A percentile compares a stretch with the other conserved stretches of the same genome.
phyloP scores from a whole-genome alignment of 2,797 vertebrate genomes.

The Oreochromis mossambicus region DNA sequence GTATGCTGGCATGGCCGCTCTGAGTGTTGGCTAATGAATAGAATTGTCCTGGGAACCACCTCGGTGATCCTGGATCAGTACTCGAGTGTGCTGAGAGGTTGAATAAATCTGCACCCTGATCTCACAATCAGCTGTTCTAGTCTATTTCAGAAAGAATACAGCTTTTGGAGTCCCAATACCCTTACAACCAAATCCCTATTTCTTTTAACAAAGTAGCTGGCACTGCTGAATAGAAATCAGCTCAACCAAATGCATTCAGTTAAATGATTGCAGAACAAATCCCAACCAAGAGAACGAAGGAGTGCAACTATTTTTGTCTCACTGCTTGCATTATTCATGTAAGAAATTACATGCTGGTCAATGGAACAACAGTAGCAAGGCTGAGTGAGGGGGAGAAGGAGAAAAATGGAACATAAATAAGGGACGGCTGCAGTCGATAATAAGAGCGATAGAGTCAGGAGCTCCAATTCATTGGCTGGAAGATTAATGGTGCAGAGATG shows the following conservation, averaged over 20 bases:
- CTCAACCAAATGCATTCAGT: constrained; percentile 14
- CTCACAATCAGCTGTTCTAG: constrained; percentile 34
- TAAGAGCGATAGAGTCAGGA: constrained; percentile 67
- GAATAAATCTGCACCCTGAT: constrained; percentile 50
- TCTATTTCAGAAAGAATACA: constrained; percentile 37
- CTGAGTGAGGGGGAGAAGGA: constrained; percentile 32
- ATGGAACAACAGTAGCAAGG: constrained; percentile 56
- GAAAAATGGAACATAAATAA: constrained; percentile 69
- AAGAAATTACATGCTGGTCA: constrained; percentile 64
- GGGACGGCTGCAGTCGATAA: constrained; percentile 64
- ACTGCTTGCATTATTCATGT: constrained; percentile 67
- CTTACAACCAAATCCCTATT: constrained; percentile 36
- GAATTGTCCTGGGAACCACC: constrained; percentile 29
- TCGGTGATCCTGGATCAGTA: constrained; percentile 34
- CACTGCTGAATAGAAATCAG: constrained; percentile 44
- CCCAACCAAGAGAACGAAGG: constrained; percentile 34
- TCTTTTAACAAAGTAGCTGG: constrained; percentile 52
- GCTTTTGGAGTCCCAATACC: constrained; percentile 24
- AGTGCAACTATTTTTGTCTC: constrained; percentile 63
- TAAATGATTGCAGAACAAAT: constrained; percentile 61
- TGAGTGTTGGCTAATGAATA: constrained; percentile 24
- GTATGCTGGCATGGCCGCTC: constrained; percentile 14
- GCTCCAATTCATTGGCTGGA: constrained; percentile 66
- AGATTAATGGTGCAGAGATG: constrained; percentile 68
- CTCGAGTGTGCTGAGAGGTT: background rate